Evolutionary conservation across 2,797 vertebrate genomes (phyloP).

Genomic region (Chelonia mydas): DNA sequence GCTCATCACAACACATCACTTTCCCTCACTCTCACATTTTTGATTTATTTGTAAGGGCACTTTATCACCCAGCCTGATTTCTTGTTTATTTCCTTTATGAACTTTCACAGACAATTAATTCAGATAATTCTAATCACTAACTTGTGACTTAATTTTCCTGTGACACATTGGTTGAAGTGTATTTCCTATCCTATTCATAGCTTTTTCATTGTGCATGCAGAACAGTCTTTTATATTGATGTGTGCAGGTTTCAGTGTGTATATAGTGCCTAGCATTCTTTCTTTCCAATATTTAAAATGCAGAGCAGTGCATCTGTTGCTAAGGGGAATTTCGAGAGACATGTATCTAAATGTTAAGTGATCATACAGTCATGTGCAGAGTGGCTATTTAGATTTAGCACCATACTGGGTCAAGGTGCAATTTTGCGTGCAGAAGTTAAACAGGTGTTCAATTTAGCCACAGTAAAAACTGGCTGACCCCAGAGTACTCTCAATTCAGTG

Average conservation of each 20-base stretch:
- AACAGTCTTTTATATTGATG: neutral
- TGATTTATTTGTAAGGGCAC: neutral
- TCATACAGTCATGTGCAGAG: neutral
- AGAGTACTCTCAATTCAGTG: neutral
- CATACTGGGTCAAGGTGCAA: neutral
- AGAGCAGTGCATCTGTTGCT: neutral
- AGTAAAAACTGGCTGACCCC: neutral
- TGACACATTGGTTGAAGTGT: neutral
- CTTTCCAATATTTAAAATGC: neutral
- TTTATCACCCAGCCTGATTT: neutral
- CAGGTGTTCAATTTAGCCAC: neutral
- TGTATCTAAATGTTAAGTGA: neutral
- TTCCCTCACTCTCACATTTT: neutral
- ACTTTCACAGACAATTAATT: neutral
- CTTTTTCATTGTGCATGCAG: neutral
- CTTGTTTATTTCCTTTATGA: neutral
- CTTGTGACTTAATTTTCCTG: slow-evolving; percentile 6
- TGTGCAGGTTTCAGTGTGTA: neutral
- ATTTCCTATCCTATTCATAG: neutral
- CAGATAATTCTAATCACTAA: neutral
- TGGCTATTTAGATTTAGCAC: neutral
- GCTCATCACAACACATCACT: neutral
- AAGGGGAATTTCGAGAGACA: neutral
- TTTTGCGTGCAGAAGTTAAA: neutral
- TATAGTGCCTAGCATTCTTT: neutral